Evolutionary conservation across 2,113 vertebrate species (phyloP).

Genomic region (Scomber japonicus): DNA sequence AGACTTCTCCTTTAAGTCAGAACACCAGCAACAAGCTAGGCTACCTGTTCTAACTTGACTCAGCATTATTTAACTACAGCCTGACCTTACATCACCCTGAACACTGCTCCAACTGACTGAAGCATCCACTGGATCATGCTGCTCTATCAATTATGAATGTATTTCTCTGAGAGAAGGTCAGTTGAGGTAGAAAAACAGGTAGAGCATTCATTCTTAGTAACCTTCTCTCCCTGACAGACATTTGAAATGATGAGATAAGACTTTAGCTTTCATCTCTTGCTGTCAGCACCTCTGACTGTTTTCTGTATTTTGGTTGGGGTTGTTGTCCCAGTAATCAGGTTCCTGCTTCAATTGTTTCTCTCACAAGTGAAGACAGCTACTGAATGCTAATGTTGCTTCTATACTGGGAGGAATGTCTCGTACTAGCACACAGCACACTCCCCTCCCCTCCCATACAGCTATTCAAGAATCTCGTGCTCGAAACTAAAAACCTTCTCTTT

Average conservation of each 20-base stretch:
- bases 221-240: neutral
- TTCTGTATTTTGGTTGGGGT: no score
- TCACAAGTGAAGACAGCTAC: constrained; percentile 10
- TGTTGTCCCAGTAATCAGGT: neutral
- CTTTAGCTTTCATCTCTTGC: neutral
- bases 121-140: no score
- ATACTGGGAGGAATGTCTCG: constrained; percentile 11
- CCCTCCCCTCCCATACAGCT: neutral
- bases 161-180: neutral
- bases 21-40: no score
- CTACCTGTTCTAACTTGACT: no score
- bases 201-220: neutral
- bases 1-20: no score
- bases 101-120: no score
- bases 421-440: neutral
- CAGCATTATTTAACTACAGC: no score
- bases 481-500: constrained; percentile 1
- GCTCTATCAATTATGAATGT: no score
- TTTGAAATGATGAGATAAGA: neutral
- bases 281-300: neutral
- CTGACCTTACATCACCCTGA: no score
- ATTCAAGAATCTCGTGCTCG: neutral
- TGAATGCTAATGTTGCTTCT: constrained; percentile 34
- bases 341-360: constrained; percentile 4
- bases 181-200: no score